These are phyloP conservation scores for Pachycephus smyrnensis DNA, from an alignment of 2,888 invertebrate genomes.

Conservation along the genomic window DNA sequence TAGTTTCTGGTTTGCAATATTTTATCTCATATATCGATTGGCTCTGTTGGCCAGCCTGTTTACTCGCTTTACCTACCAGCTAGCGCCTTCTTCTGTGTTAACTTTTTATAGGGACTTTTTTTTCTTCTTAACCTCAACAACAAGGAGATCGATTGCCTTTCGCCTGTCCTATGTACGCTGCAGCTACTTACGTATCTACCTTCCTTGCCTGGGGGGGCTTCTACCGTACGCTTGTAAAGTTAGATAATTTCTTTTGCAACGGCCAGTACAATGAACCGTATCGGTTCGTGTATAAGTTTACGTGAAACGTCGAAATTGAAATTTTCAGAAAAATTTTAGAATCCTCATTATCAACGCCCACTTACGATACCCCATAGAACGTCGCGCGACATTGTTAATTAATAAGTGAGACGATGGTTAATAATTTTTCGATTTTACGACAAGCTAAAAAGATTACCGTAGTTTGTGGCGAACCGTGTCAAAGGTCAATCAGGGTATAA, in stretches of 20 bases:
- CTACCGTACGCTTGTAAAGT: neutral
- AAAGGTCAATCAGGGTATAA: neutral
- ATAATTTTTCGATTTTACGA: neutral
- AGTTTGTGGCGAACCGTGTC: neutral
- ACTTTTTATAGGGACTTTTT: slow-evolving; percentile 5
- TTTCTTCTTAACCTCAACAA: neutral
- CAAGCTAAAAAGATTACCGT: neutral
- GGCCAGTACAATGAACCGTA: slow-evolving; percentile 6
- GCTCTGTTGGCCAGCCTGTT: neutral
- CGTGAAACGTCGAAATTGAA: neutral
- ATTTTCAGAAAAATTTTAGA: neutral
- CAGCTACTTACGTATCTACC: neutral
- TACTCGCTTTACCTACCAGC: neutral
- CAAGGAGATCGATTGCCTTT: slow-evolving; percentile 12
- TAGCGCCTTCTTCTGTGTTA: neutral
- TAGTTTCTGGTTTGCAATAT: slow-evolving; percentile 1
- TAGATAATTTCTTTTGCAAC: neutral
- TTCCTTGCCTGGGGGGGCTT: neutral
- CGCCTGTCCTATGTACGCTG: slow-evolving; percentile 1
- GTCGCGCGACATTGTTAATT: neutral
- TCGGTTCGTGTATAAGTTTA: neutral
- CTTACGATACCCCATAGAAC: neutral
- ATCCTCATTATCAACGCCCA: neutral
- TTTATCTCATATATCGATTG: neutral
- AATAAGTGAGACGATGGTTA: neutral